phyloP scores from a whole-genome alignment of 1,140 invertebrate genomes.

The Melipona quadrifasciata region DNA sequence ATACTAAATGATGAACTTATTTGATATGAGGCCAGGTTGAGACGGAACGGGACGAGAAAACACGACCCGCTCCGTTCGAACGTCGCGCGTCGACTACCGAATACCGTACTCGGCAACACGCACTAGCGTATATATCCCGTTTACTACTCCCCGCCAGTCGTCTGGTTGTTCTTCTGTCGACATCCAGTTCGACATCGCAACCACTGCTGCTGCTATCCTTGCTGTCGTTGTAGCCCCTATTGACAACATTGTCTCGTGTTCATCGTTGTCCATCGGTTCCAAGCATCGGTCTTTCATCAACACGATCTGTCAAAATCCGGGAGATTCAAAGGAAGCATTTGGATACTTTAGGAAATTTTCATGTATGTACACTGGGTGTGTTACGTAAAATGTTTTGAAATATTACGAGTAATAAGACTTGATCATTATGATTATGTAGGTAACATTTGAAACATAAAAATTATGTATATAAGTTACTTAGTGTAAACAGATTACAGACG shows the following conservation, averaged over 20 bases:
- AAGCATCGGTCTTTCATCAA: background rate
- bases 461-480: too few relatives aligned
- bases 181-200: slow-evolving; percentile 33
- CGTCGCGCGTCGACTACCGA: slow-evolving; percentile 78
- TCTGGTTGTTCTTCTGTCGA: background rate
- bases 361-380: background rate
- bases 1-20: background rate
- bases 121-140: slow-evolving; percentile 71
- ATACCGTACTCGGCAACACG: slow-evolving; percentile 66
- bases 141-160: slow-evolving; percentile 53
- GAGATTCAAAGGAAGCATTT: background rate
- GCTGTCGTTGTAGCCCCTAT: background rate
- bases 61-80: slow-evolving; percentile 64
- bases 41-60: background rate
- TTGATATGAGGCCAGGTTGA: slow-evolving; percentile 1
- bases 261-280: background rate
- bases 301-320: background rate
- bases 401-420: too few relatives aligned
- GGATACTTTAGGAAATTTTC: background rate
- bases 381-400: too few relatives aligned
- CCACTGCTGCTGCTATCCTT: slow-evolving; percentile 8
- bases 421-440: background rate
- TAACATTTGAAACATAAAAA: background rate
- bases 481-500: too few relatives aligned
- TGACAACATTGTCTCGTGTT: background rate